Evolutionary conservation across 2,113 vertebrate genomes (phyloP), one percentile per base, ranked within the genome.

Genomic region (Cepphus grylle): DNA sequence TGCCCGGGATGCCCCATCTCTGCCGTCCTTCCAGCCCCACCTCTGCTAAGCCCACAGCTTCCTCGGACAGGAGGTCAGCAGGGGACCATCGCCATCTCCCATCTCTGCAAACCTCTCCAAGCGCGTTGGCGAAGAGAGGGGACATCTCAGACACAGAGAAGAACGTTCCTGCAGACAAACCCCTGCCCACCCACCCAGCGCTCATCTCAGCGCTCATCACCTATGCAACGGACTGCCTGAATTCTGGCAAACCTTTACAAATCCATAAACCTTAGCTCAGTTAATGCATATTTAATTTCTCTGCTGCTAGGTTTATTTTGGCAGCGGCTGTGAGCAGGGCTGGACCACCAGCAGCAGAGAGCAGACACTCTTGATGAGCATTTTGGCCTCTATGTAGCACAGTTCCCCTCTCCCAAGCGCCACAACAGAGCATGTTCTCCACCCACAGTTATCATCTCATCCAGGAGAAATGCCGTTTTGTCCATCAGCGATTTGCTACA

Each of bases 161-260:
- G 36, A 53, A 47, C 5, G 22, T n/a, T 9, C 29, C 70, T 4
- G 8, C 62, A 65, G 53, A 15, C 9, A 61, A 74, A 26, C 11
- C 22, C n/a, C 63, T 27, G 6, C n/a, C 49, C 27, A 6, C 7
- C 45, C 0, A 0, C 40, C 77, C 27, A 18, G 40, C 3, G 3
- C 71, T 78, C 17, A 19, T 69, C 42, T 38, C 38, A 45, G 49
- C 6, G 3, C 52, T 81, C 42, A 34, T 49, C 52, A 11, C 16
- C 22, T 23, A 1, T 3, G 8, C 42, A 42, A 29, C 43, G 8
- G 22, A 27, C 88, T 78, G 78, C 61, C 77, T 83, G 65, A 81
- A 63, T 79, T 71, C 56, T 25, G 36, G n/a, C 26, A 59, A 55
- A 61, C 47, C 69, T 76, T 50, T 62, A 42, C 36, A 81, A 61